Evolutionary conservation across 2,113 vertebrate genomes (phyloP).

Genomic region (Mormyrus iriodes): DNA sequence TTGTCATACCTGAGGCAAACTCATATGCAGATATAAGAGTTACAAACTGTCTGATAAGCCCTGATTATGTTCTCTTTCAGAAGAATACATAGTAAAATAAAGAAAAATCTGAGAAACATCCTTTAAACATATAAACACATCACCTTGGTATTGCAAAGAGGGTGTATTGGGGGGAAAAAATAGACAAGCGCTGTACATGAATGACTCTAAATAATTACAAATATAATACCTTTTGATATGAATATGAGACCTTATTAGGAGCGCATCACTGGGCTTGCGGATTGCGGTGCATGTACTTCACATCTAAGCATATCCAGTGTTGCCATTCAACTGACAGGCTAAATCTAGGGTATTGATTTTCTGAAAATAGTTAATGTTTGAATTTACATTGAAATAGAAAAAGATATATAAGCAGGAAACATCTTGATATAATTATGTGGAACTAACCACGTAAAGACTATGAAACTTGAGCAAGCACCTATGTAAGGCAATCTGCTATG

Average conservation of each 20-base stretch:
- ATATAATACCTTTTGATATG: neutral
- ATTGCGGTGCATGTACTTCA: neutral
- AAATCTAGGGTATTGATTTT: neutral
- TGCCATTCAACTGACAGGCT: neutral
- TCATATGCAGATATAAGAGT: neutral
- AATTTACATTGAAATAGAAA: neutral
- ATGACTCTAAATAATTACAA: neutral
- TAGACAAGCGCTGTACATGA: neutral
- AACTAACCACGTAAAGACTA: neutral
- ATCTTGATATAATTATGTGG: constrained; percentile 3
- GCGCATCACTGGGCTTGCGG: neutral
- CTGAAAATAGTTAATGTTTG: neutral
- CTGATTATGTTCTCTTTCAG: neutral
- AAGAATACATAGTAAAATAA: neutral
- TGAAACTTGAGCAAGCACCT: constrained; percentile 6
- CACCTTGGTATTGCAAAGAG: neutral
- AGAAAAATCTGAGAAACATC: neutral
- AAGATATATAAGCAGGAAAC: neutral
- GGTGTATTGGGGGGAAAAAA: neutral
- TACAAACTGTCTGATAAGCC: neutral
- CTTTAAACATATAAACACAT: neutral
- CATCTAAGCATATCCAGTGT: neutral
- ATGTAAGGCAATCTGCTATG: neutral
- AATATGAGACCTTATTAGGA: neutral
- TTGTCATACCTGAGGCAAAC: neutral